phyloP scores from a whole-genome alignment of 2,113 vertebrate genomes.

The Hippopotamus amphibius region DNA sequence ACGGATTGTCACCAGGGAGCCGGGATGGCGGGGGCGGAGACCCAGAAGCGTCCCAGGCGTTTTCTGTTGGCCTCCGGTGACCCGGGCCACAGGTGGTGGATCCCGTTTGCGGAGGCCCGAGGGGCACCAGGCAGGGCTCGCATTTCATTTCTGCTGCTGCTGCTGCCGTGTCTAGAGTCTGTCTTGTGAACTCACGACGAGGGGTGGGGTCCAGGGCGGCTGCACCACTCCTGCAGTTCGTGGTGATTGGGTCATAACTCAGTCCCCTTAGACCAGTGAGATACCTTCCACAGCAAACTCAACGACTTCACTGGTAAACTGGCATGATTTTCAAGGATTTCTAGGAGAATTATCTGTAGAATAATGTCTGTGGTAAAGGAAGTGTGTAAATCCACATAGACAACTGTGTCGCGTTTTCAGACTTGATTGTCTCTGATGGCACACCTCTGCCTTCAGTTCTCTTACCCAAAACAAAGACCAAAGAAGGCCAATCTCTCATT shows the following conservation, averaged over 20 bases:
- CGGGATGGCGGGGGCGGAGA: background rate
- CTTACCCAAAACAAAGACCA: conserved; percentile 89
- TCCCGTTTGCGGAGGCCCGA: conserved; percentile 75
- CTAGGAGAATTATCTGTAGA: conserved; percentile 79
- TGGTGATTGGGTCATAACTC: conserved; percentile 60
- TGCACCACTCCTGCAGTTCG: conserved; percentile 71
- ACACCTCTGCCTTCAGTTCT: conserved; percentile 85
- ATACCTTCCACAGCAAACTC: conserved; percentile 80
- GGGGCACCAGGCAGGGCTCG: conserved; percentile 58
- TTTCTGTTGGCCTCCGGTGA: conserved; percentile 55
- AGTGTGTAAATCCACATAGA: conserved; percentile 65
- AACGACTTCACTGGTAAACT: conserved; percentile 78
- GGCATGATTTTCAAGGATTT: conserved; percentile 85
- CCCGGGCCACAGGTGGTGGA: background rate
- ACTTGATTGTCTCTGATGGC: conserved; percentile 80
- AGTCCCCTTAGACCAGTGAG: conserved; percentile 83
- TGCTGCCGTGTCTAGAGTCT: conserved; percentile 60
- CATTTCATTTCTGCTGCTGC: conserved; percentile 69
- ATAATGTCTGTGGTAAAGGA: conserved; percentile 76
- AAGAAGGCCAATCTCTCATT: conserved; percentile 90
- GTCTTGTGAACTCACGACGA: conserved; percentile 52
- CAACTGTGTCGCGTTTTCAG: conserved; percentile 73
- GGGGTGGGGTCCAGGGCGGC: conserved; percentile 71
- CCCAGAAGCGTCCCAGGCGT: conserved; percentile 76
- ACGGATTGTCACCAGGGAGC: conserved; percentile 74